Percentiles rank a stretch among this genome's conserved stretches.
Evolutionary conservation across 2,113 vertebrate genomes (phyloP).

Genomic region (Nannospalax galili): DNA sequence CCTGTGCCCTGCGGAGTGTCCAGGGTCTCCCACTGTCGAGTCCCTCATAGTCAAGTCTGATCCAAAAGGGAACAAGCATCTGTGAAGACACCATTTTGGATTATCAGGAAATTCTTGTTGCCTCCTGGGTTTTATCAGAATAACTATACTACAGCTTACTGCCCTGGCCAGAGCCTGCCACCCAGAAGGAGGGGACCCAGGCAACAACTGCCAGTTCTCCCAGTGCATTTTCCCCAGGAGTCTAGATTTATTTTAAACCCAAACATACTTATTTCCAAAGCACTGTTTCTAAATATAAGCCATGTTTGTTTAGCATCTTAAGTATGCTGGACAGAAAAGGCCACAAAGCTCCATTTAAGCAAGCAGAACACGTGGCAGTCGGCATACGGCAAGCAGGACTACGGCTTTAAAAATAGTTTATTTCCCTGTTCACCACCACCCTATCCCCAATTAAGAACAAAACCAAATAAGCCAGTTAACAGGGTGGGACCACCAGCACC

Average conservation of each 20-base stretch:
- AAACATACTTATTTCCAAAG: not conserved
- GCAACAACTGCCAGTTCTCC: not conserved
- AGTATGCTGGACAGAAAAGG: conserved; percentile 63
- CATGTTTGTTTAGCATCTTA: conserved; percentile 64
- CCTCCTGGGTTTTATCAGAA: not conserved
- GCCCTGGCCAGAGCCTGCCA: not conserved
- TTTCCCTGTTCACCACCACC: not conserved
- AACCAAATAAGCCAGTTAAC: too few species aligned
- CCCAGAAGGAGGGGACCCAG: not conserved
- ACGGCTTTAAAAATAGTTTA: not conserved
- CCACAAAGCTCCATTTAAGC: conserved; percentile 27
- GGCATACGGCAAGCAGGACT: not conserved
- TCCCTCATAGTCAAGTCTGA: not conserved
- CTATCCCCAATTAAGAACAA: not conserved
- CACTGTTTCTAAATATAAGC: not conserved
- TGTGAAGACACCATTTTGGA: not conserved
- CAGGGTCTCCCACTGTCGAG: not conserved
- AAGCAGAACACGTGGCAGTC: conserved; percentile 13
- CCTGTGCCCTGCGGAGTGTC: not conserved
- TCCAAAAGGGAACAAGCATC: not conserved
- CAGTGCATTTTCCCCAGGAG: not conserved
- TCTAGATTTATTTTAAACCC: not conserved
- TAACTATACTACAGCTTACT: not conserved
- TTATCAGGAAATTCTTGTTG: not conserved
- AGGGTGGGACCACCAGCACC: conserved; percentile 2